phyloP scores from a whole-genome alignment of 1,140 invertebrate species.

The Macrobrachium nipponense region DNA sequence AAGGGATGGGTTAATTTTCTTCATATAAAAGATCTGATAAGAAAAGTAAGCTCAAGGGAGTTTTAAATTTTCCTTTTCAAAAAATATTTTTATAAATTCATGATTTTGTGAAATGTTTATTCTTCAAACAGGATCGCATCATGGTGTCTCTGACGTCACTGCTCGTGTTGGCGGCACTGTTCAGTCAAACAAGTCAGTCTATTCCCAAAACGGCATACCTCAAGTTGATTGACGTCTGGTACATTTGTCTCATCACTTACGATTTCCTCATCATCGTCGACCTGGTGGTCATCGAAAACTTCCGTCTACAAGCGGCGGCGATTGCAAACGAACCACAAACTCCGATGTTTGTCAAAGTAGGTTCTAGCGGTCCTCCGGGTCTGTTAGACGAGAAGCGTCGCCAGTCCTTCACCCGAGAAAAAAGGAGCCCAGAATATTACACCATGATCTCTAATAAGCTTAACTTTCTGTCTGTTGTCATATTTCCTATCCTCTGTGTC shows the following conservation, averaged over 20 bases:
- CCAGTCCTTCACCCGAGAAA: background rate
- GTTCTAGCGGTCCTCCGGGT: background rate
- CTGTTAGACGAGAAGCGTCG: background rate
- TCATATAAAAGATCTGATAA: too few relatives aligned
- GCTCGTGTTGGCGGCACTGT: constrained; percentile 45
- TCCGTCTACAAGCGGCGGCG: background rate
- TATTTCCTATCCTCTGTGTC: background rate
- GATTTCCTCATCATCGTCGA: constrained; percentile 46
- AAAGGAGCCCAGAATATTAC: background rate
- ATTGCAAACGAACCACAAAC: background rate
- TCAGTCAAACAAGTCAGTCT: constrained; percentile 34
- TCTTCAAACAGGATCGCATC: constrained; percentile 28
- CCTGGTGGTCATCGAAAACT: constrained; percentile 35
- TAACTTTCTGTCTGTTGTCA: background rate
- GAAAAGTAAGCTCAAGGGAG: too few relatives aligned
- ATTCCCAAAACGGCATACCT: constrained; percentile 54
- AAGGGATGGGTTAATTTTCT: background rate
- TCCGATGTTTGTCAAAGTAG: background rate
- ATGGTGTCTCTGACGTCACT: constrained; percentile 53
- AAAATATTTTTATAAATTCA: too few relatives aligned
- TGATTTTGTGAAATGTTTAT: too few relatives aligned
- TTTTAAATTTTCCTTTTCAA: too few relatives aligned
- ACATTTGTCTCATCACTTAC: constrained; percentile 42
- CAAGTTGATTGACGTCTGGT: constrained; percentile 56
- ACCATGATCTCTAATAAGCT: background rate